Percentiles rank a stretch among this genome's conserved stretches.
Evolutionary conservation across 2,888 invertebrate species (phyloP).

Genomic region (Globia sparganii): DNA sequence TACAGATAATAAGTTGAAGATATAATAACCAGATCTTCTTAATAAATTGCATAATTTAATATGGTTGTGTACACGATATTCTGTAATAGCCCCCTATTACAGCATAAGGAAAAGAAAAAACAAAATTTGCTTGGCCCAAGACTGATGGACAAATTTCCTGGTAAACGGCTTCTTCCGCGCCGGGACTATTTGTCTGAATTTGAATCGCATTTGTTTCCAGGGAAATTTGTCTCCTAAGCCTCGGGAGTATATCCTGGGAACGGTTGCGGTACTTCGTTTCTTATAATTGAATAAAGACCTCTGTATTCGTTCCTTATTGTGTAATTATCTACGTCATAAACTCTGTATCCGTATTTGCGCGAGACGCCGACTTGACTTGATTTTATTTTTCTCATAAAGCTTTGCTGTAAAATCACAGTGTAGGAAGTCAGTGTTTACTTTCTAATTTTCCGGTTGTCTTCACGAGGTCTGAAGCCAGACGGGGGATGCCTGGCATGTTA

Average conservation of each 20-base stretch:
- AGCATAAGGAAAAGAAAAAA: conserved; percentile 79
- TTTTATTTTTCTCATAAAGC: conserved; percentile 72
- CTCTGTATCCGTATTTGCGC: conserved; percentile 52
- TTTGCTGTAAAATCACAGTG: conserved; percentile 73
- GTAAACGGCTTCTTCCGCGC: conserved; percentile 88
- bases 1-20: conserved; percentile 45
- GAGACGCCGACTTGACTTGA: conserved; percentile 56
- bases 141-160: conserved; percentile 90
- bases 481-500: conserved; percentile 77
- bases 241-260: conserved; percentile 81
- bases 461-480: conserved; percentile 81
- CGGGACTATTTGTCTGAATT: conserved; percentile 90
- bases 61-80: conserved; percentile 65
- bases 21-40: conserved; percentile 57
- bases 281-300: conserved; percentile 87
- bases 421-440: conserved; percentile 84
- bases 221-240: conserved; percentile 89
- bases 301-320: conserved; percentile 74
- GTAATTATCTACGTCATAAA: conserved; percentile 76
- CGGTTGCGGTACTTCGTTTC: conserved; percentile 81
- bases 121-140: conserved; percentile 85
- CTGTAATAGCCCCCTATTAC: conserved; percentile 72
- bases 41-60: conserved; percentile 63
- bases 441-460: conserved; percentile 90
- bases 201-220: conserved; percentile 89